These are phyloP conservation scores for Neotoxoptera formosana DNA, from an alignment of 1,140 invertebrate species.

Conservation along the genomic window DNA sequence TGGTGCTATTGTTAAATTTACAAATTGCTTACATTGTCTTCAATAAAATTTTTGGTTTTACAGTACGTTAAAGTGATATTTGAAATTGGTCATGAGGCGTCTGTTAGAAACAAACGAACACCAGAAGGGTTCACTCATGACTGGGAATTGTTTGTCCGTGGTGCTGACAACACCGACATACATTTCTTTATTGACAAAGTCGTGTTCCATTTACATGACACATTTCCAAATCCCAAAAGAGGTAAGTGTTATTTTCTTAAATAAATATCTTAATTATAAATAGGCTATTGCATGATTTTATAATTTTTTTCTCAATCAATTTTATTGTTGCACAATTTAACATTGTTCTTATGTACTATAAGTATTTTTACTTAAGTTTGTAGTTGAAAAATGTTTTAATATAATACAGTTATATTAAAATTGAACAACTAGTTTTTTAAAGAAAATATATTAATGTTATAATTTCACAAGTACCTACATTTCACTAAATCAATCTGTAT, in stretches of 20 bases:
- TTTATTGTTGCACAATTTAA: neutral
- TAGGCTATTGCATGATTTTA: neutral
- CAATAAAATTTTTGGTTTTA: constrained; percentile 6
- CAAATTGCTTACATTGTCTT: neutral
- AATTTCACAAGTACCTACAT: neutral
- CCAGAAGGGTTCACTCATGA: constrained; percentile 94
- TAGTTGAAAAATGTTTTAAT: neutral
- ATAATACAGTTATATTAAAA: neutral
- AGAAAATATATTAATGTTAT: neutral
- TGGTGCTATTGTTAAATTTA: neutral
- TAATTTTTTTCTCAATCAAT: neutral
- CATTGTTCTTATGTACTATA: neutral
- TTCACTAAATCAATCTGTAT: neutral
- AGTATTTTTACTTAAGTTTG: neutral
- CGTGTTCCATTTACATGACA: constrained; percentile 90
- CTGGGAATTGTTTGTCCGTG: constrained; percentile 95
- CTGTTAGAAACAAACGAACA: constrained; percentile 78
- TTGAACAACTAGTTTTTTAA: neutral
- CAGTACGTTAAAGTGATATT: constrained; percentile 79
- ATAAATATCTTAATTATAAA: neutral
- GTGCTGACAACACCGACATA: constrained; percentile 84
- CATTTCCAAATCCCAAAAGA: constrained; percentile 89
- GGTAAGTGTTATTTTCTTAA: constrained; percentile 66
- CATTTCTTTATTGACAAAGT: constrained; percentile 94
- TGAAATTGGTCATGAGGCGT: constrained; percentile 90